Base-by-base conservation (phyloP, 2,113 vertebrate species). In the Notothenia coriiceps region DNA sequence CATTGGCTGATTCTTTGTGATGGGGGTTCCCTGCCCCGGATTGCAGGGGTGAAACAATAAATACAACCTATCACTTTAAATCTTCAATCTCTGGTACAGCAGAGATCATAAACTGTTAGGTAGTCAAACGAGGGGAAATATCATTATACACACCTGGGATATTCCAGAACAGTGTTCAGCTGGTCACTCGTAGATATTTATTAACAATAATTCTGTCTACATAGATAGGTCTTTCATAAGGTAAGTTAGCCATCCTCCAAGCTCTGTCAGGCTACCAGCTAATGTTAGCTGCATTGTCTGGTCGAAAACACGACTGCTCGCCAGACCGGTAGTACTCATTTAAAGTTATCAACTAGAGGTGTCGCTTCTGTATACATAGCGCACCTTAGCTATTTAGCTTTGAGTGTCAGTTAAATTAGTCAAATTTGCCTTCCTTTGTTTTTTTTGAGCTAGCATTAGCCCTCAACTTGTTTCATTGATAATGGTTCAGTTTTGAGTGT, bases 11-110 rank as follows among this genome's bases (percentile, higher is more conserved):
- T 22, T 20, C 2, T 17, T 12, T 35, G 85, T 75, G 84, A 92
- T 83, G 88, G 94, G 93, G 94, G 85, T 88, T 92, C 88, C 91
- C 86, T 74, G 77, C 72, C 86, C 93, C 74, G 86, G 82, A 91
- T 63, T 79, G 91, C 94, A 94, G 93, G 94, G 93, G 92, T 93
- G 90, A 87, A 92, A 94, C 92, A 93, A 95, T 94, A 94, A 94
- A 93, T 88, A 86, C 89, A 82, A 81, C 35, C 88, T 93, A 93
- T 93, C 88, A 77, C 91, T 94, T 94, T 92, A 93, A 94, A 91
- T 90, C 40, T 86, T 70, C 86, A 89, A 91, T 94, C 92, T 94
- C 87, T 94, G 92, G 83, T 83, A 83, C 54, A 88, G 80, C 88
- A 89, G 89, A 92, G 90, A 93, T 93, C 91, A 83, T 20, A 86